Conservation (phyloP, 2,797 vertebrate genomes). For the Percopsis omiscomaycus region DNA sequence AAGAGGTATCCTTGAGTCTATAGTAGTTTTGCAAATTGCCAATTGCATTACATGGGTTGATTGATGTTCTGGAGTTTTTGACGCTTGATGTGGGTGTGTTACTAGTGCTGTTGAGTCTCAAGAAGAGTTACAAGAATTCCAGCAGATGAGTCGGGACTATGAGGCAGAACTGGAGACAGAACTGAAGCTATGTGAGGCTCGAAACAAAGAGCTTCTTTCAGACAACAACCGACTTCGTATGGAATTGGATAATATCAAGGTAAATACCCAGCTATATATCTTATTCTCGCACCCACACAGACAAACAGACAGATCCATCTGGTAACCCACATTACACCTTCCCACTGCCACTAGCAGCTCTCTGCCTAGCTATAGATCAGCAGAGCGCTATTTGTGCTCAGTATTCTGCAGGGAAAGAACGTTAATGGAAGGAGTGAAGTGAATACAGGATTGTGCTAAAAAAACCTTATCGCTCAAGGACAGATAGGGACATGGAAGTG, state of each 20-base stretch:
- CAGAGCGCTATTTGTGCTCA: conserved; percentile 58
- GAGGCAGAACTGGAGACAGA: conserved; percentile 94
- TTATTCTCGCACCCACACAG: neutral
- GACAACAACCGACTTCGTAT: conserved; percentile 86
- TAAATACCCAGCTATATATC: conserved; percentile 41
- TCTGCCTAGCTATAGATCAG: conserved; percentile 44
- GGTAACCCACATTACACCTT: conserved; percentile 21
- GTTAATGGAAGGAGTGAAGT: conserved; percentile 29
- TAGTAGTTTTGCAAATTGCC: no score
- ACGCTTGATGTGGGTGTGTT: conserved; percentile 11
- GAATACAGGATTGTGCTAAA: conserved; percentile 43
- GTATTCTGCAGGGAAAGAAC: conserved; percentile 41
- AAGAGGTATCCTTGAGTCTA: no score
- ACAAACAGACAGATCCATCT: conserved; percentile 1
- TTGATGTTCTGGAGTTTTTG: neutral
- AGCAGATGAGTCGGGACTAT: conserved; percentile 95
- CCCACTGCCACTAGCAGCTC: conserved; percentile 23
- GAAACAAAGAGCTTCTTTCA: conserved; percentile 88
- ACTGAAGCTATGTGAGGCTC: conserved; percentile 88
- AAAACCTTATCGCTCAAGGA: conserved; percentile 16
- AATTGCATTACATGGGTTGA: no score
- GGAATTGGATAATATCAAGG: conserved; percentile 91
- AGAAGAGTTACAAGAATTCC: conserved; percentile 93
- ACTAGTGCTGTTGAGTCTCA: conserved; percentile 85
- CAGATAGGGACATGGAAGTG: conserved; percentile 4